Evolutionary conservation across 2,113 vertebrate genomes (phyloP), one percentile per base, ranked within the genome.

Genomic region (Ctenomys sociabilis): DNA sequence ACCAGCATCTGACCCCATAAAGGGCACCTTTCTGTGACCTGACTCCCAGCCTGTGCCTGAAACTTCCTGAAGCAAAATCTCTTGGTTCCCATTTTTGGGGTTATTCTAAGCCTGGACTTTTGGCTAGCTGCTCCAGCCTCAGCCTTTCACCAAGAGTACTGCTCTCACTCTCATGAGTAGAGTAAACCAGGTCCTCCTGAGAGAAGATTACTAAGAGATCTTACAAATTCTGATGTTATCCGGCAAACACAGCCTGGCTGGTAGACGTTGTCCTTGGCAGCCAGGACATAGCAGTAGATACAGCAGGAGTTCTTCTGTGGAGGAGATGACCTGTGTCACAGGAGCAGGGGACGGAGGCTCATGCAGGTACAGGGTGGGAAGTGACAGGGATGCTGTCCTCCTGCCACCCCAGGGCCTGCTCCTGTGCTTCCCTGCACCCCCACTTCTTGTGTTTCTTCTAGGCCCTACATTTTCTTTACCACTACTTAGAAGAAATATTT

Each of bases 291-390:
- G 35, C 28, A 73, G 37, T 32, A 35, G 24, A 57, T 40, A 35
- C 85, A 88, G 32, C 8, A 0, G 1, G 54, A 49, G 16, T 35
- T 57, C 30, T 66, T 1, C 40, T 10, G 0, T 63, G 5, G 28
- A 10, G 22, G 37, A 35, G 24, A 14, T 83, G 4, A 7, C 5
- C 10, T 78, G 43, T 64, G 49, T 59, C 21, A 57, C 2, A 1
- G 52, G n/a, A 21, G 0, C 0, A 26, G 26, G 16, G 32, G 35
- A 19, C 49, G 14, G 10, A 70, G 21, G 16, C 7, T 4, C 3
- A 4, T 45, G 54, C 21, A 37, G 13, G 17, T 40, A 49, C 5
- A 24, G 4, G 32, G 49, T 32, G 49, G 21, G 40, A 8, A 52
- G 16, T 35, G 14, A 7, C 35, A 59, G 2, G 17, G 16, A 3